Base-by-base conservation (phyloP, 2,797 vertebrate species). In the Periophthalmus magnuspinnatus region DNA sequence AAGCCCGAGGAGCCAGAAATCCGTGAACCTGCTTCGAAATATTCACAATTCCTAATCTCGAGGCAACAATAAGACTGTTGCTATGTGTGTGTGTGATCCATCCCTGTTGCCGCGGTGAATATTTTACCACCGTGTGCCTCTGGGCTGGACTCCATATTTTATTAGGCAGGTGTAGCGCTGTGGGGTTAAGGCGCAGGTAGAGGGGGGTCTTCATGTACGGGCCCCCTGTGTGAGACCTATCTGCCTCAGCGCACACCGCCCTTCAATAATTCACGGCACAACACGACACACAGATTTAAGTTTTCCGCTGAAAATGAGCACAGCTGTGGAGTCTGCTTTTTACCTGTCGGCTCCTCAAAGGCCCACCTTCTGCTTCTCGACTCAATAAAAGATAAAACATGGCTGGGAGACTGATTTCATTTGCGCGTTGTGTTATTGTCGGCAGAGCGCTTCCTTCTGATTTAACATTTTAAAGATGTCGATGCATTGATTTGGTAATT, bases 241-340 rank as follows among this genome's bases (percentile, higher is more conserved):
- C 38, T 5, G 36, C 75, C 41, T 69, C 71, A 76, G 21, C 13
- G 36, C 76, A 71, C 75, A 69, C 41, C 21, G 21, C 8, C 59
- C n/a, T 70, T 88, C n/a, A 85, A 86, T 89, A 80, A 84, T 88
- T 83, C 65, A 87, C 0, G 1, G 21, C 48, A 19, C 67, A 67
- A 58, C 76, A 74, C 55, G 74, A 81, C 78, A 76, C 71, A 77
- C 72, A 76, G 54, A 81, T 80, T 83, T 75, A 72, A 66, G 63
- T 65, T 78, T 84, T 77, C 62, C 68, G 52, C 21, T 78, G 72
- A 76, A 73, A 83, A 72, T 58, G 32, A 82, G 61, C 69, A 54
- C 52, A 28, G 64, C 67, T 74, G 28, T 58, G 60, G 70, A 61
- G 71, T 45, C 80, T 21, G 58, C 69, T 63, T 71, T 60, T 76